phyloP scores from a whole-genome alignment of 2,113 vertebrate species.

The Vicugna pacos region DNA sequence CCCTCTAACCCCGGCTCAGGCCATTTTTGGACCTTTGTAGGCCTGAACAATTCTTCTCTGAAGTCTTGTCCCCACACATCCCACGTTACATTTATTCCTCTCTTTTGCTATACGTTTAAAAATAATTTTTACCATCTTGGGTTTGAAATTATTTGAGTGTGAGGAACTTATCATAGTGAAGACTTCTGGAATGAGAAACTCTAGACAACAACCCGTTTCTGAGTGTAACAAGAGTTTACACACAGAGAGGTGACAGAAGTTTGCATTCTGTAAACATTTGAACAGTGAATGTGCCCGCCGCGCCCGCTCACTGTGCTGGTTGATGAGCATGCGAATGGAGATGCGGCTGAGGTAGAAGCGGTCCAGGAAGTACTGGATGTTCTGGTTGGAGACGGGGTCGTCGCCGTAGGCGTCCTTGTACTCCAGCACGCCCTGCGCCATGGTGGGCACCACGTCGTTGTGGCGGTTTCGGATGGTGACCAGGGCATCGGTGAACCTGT shows the following conservation, averaged over 20 bases:
- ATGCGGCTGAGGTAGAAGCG: slow-evolving; percentile 98
- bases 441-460: slow-evolving; percentile 97
- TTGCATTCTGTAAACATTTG: neutral
- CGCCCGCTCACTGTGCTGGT: slow-evolving; percentile 93
- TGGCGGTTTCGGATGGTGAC: slow-evolving; percentile 97
- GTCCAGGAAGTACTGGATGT: slow-evolving; percentile 97
- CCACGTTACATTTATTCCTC: neutral
- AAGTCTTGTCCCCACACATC: neutral
- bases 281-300: neutral
- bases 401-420: slow-evolving; percentile 95
- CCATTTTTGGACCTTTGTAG: neutral
- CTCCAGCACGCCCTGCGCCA: slow-evolving; percentile 96
- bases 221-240: neutral
- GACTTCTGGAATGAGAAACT: neutral
- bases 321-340: slow-evolving; percentile 98
- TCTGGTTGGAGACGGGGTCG: slow-evolving; percentile 94
- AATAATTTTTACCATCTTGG: neutral
- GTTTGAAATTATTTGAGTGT: too few relatives aligned
- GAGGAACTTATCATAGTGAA: neutral
- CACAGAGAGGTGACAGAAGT: neutral
- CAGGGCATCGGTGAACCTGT: slow-evolving; percentile 92
- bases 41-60: neutral
- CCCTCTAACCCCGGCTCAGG: neutral
- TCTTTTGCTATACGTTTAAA: neutral
- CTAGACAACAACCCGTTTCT: neutral